These are phyloP conservation scores for Raphicerus campestris DNA, from an alignment of 2,113 vertebrate species.

Conservation along the genomic window DNA sequence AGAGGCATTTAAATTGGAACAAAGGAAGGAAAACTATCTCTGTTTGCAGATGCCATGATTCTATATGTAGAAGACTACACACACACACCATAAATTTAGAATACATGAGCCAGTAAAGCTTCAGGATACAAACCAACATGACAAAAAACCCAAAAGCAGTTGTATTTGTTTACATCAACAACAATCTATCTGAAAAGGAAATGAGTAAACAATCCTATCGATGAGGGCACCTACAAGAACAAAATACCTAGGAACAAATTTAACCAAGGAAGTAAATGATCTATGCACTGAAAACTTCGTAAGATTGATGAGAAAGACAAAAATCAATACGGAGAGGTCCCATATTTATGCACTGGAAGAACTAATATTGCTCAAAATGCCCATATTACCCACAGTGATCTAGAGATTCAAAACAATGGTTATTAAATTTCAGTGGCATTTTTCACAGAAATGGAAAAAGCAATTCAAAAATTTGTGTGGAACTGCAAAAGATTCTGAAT, in stretches of 20 bases:
- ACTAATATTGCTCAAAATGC: background rate
- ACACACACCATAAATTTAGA: background rate
- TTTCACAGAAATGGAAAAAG: background rate
- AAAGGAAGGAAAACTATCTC: background rate
- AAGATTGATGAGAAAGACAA: background rate
- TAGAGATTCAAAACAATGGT: background rate
- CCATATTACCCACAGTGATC: background rate
- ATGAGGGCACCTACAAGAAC: background rate
- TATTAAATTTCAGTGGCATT: background rate
- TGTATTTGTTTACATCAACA: background rate
- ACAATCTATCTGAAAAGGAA: background rate
- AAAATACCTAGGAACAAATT: background rate
- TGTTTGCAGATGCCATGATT: background rate
- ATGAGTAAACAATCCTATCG: background rate
- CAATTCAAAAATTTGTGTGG: background rate
- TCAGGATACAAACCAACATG: background rate
- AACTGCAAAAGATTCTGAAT: background rate
- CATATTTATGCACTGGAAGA: background rate
- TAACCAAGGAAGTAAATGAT: background rate
- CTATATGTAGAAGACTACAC: background rate
- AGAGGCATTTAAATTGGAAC: background rate
- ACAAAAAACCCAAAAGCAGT: background rate
- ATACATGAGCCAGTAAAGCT: background rate
- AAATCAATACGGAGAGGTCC: background rate
- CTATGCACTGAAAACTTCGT: background rate